Evolutionary conservation across 2,888 invertebrate genomes (phyloP).

Genomic region (Eilema griseolum): DNA sequence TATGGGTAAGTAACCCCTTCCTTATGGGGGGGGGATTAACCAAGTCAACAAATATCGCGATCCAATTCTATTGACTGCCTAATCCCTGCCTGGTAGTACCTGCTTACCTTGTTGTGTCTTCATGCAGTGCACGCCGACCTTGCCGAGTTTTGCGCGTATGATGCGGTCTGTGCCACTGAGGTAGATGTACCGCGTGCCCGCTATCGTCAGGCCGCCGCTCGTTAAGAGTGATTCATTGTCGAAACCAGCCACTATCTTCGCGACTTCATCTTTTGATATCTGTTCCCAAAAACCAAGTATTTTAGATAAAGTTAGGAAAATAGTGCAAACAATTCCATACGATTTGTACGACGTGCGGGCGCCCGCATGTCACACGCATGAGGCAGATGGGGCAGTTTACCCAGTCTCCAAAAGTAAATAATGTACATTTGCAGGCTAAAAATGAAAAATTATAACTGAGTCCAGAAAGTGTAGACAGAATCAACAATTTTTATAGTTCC

Average conservation of each 20-base stretch:
- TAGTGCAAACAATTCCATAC: too few relatives aligned
- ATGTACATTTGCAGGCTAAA: too few relatives aligned
- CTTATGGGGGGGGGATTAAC: too few relatives aligned
- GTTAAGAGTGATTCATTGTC: slow-evolving; percentile 96
- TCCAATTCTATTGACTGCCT: neutral
- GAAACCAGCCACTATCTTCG: slow-evolving; percentile 96
- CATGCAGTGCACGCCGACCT: slow-evolving; percentile 98
- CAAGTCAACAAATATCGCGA: too few relatives aligned
- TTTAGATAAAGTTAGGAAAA: neutral
- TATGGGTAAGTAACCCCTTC: too few relatives aligned
- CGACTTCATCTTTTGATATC: slow-evolving; percentile 97
- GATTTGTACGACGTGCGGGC: too few relatives aligned
- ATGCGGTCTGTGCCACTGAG: slow-evolving; percentile 97
- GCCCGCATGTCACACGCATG: too few relatives aligned
- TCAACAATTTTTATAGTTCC: neutral
- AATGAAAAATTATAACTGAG: neutral
- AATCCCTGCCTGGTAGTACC: neutral
- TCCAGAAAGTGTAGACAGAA: neutral
- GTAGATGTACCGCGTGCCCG: slow-evolving; percentile 97
- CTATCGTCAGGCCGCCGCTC: slow-evolving; percentile 96
- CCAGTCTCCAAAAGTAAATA: too few relatives aligned
- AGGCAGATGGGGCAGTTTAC: too few relatives aligned
- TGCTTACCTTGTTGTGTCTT: slow-evolving; percentile 95
- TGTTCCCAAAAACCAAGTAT: slow-evolving; percentile 76
- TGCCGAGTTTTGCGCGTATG: slow-evolving; percentile 97